phyloP scores from a whole-genome alignment of 2,888 invertebrate species.

The Muscina levida region DNA sequence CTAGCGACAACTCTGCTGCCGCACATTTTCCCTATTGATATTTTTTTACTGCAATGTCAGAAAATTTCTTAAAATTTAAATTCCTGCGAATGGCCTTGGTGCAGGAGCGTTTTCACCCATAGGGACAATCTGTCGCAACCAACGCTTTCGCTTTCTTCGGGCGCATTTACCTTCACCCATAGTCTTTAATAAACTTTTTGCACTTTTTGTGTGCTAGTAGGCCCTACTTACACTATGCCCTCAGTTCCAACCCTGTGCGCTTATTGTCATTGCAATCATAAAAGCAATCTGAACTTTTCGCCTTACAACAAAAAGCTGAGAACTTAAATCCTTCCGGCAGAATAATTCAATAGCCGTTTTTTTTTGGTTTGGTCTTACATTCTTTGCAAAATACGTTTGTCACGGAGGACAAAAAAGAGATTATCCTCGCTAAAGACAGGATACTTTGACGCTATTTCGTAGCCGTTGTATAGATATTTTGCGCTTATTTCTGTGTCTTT shows the following conservation, averaged over 20 bases:
- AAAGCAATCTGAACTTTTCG: conserved; percentile 11
- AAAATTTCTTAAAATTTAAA: too few species aligned
- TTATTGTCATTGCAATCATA: background rate
- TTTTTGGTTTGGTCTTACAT: background rate
- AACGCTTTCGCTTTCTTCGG: too few species aligned
- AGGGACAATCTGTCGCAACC: too few species aligned
- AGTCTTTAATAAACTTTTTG: too few species aligned
- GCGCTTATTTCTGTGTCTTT: conserved; percentile 32
- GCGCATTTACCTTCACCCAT: too few species aligned
- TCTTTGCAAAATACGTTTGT: conserved; percentile 10
- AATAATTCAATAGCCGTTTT: conserved; percentile 2
- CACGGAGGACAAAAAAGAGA: conserved; percentile 41
- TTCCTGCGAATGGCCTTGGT: too few species aligned
- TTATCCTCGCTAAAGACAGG: conserved; percentile 62
- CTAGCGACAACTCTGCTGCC: too few species aligned
- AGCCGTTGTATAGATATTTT: background rate
- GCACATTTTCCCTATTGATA: too few species aligned
- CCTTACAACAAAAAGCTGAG: conserved; percentile 7
- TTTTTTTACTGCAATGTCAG: too few species aligned
- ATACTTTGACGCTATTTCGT: conserved; percentile 46
- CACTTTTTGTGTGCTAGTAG: too few species aligned
- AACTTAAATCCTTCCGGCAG: conserved; percentile 8
- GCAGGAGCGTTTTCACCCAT: too few species aligned
- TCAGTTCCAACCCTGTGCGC: background rate
- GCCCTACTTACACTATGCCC: too few species aligned